Evolutionary conservation across 2,797 vertebrate species (phyloP).

Genomic region (Tarsius wallacei): DNA sequence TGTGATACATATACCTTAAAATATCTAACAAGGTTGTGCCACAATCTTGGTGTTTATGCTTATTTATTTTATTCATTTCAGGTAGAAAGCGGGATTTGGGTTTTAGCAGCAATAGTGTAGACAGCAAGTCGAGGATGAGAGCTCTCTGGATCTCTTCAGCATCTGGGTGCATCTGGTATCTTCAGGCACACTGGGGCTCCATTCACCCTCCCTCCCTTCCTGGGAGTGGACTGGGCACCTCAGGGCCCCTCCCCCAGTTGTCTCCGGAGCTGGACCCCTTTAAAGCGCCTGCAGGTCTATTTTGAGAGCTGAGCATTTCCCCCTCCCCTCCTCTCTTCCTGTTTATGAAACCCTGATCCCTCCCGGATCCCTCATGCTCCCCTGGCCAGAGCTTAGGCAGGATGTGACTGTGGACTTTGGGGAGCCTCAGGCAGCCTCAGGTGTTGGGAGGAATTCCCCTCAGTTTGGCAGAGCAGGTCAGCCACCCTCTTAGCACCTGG

Average conservation of each 20-base stretch:
- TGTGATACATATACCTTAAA: background rate
- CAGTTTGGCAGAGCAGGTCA: background rate
- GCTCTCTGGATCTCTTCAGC: background rate
- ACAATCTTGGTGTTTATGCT: background rate
- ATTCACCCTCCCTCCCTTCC: slow-evolving; percentile 30
- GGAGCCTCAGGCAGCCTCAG: slow-evolving; percentile 77
- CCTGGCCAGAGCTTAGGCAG: slow-evolving; percentile 76
- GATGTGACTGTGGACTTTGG: slow-evolving; percentile 77
- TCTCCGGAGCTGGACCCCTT: slow-evolving; percentile 77
- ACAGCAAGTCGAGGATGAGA: background rate
- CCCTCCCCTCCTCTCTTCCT: slow-evolving; percentile 86
- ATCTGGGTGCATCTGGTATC: background rate
- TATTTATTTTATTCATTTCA: slow-evolving; percentile 39
- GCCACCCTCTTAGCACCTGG: background rate
- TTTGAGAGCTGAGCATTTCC: slow-evolving; percentile 80
- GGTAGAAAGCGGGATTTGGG: background rate
- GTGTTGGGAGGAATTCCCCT: slow-evolving; percentile 62
- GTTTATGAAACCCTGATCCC: slow-evolving; percentile 87
- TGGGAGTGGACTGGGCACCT: slow-evolving; percentile 36
- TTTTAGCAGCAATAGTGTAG: background rate
- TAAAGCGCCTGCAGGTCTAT: slow-evolving; percentile 80
- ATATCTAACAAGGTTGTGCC: background rate
- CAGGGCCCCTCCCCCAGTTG: slow-evolving; percentile 56
- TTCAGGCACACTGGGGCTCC: background rate
- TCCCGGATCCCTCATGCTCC: slow-evolving; percentile 79